These are phyloP conservation scores for Cepaea nemoralis DNA, from an alignment of 1,140 invertebrate genomes.

Conservation along the genomic window DNA sequence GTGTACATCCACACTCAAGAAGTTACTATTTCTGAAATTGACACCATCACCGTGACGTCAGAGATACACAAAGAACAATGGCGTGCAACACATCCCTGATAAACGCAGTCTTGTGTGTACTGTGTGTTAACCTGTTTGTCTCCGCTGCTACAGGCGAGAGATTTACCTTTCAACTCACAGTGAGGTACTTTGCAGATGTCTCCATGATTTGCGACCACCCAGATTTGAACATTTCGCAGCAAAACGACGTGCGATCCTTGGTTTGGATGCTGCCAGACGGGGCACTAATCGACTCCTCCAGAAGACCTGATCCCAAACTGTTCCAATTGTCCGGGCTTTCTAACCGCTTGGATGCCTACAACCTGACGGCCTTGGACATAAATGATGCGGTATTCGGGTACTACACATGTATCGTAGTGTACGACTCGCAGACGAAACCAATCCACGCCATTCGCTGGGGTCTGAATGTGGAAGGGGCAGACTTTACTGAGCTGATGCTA, in stretches of 20 bases:
- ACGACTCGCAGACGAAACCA: background rate
- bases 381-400: conserved; percentile 60
- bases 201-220: conserved; percentile 30
- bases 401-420: conserved; percentile 59
- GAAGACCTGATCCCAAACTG: background rate
- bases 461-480: conserved; percentile 61
- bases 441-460: conserved; percentile 47
- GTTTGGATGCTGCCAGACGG: conserved; percentile 44
- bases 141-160: background rate
- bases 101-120: no score
- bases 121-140: background rate
- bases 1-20: no score
- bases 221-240: background rate
- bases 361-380: conserved; percentile 48
- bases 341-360: conserved; percentile 6
- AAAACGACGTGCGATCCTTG: background rate
- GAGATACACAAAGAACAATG: no score
- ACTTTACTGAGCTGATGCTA: conserved; percentile 53
- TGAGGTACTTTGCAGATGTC: conserved; percentile 21
- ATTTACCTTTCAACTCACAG: conserved; percentile 8
- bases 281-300: background rate
- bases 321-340: background rate
- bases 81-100: no score
- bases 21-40: no score
- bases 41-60: no score